phyloP scores from a whole-genome alignment of 2,113 vertebrate species.

The Madoqua kirkii region DNA sequence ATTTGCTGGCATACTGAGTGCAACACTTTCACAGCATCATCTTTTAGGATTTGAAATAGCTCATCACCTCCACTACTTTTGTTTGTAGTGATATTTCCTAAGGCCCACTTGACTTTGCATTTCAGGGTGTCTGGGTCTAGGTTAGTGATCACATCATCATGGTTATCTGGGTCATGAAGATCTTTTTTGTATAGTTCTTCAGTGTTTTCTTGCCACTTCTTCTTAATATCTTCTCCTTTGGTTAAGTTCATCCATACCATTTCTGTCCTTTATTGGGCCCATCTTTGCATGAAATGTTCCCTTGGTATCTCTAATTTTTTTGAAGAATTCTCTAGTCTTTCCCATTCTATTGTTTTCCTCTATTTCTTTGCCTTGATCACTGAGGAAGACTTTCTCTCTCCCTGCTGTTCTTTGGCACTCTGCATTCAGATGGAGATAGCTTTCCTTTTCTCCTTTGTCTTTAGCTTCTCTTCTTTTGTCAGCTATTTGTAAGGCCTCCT shows the following conservation, averaged over 20 bases:
- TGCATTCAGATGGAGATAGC: not conserved
- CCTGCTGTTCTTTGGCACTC: not conserved
- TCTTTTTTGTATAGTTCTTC: not conserved
- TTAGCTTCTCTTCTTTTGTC: not conserved
- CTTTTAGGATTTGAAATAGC: not conserved
- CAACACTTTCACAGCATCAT: not conserved
- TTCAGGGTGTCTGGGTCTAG: not conserved
- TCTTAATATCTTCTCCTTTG: not conserved
- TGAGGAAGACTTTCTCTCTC: not conserved
- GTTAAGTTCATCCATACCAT: not conserved
- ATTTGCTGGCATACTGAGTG: not conserved
- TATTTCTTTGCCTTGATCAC: not conserved
- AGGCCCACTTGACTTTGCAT: not conserved
- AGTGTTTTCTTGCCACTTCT: not conserved
- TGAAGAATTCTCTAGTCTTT: not conserved
- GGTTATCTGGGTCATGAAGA: not conserved
- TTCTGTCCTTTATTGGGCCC: not conserved
- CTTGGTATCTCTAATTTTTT: not conserved
- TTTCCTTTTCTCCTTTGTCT: not conserved
- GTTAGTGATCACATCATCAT: not conserved
- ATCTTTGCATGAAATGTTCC: not conserved
- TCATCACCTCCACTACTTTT: not conserved
- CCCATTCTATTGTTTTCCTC: not conserved
- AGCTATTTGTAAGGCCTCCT: not conserved
- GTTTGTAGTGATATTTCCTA: not conserved